phyloP scores from a whole-genome alignment of 2,113 vertebrate species.

The Silurus glanis region DNA sequence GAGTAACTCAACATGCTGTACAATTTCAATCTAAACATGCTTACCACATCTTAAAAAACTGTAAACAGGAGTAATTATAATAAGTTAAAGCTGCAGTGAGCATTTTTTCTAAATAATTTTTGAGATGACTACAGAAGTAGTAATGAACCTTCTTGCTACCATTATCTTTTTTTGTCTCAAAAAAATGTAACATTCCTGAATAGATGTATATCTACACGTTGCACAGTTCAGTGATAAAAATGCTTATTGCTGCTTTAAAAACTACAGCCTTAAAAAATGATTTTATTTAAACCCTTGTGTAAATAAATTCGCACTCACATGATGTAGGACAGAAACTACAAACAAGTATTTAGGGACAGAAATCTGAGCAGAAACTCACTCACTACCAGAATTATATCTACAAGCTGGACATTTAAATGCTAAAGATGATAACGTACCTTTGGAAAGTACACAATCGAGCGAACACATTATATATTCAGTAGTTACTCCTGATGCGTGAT shows the following conservation, averaged over 20 bases:
- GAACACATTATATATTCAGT: neutral
- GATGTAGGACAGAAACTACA: too few relatives aligned
- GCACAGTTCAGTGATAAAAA: neutral
- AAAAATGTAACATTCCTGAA: neutral
- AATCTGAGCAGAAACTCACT: too few relatives aligned
- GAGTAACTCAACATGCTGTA: neutral
- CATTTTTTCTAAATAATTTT: neutral
- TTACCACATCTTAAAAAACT: neutral
- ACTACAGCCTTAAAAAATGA: neutral
- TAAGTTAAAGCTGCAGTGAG: neutral
- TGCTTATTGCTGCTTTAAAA: neutral
- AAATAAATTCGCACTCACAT: too few relatives aligned
- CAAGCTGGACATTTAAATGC: neutral
- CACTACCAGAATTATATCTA: neutral
- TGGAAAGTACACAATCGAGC: neutral
- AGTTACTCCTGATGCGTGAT: neutral
- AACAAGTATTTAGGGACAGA: too few relatives aligned
- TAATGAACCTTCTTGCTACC: neutral
- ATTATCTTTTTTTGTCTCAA: neutral
- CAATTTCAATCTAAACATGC: neutral
- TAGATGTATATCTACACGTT: neutral
- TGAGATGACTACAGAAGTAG: too few relatives aligned
- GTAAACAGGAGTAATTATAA: too few relatives aligned
- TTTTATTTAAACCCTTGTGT: neutral
- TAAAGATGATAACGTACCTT: conserved; percentile 8